Evolutionary conservation across 2,797 vertebrate species (phyloP).

Genomic region (Bradypus variegatus): DNA sequence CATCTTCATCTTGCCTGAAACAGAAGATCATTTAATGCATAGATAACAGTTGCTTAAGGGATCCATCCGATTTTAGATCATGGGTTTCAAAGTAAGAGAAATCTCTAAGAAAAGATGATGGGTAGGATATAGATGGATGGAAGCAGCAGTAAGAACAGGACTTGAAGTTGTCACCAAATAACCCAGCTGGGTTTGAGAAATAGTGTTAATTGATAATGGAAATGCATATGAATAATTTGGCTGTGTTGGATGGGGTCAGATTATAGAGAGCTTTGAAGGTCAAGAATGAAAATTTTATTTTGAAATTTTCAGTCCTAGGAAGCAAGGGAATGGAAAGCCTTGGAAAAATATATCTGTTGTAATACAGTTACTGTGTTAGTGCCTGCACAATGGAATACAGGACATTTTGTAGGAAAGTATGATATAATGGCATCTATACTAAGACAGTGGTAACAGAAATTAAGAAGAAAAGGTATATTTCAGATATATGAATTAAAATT

Average conservation of each 20-base stretch:
- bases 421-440: accelerated
- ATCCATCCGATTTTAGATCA: not conserved
- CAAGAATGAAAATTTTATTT: not conserved
- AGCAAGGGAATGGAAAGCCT: not conserved
- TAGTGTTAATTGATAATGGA: accelerated
- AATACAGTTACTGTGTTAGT: not conserved
- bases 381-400: no score
- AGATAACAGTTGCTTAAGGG: not conserved
- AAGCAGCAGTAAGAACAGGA: not conserved
- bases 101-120: not conserved
- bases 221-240: not conserved
- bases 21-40: no score
- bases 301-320: not conserved
- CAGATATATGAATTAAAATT: not conserved
- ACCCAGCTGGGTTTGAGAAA: not conserved
- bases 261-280: not conserved
- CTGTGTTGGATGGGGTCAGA: not conserved
- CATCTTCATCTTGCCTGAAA: not conserved
- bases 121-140: not conserved
- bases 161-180: not conserved
- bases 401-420: not conserved
- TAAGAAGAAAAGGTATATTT: not conserved
- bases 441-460: not conserved
- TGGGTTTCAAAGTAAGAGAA: not conserved
- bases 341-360: not conserved